Percentiles rank a stretch among this genome's conserved stretches.
Conservation (phyloP, 2,888 invertebrate species). For the Orthonevra nobilis region DNA sequence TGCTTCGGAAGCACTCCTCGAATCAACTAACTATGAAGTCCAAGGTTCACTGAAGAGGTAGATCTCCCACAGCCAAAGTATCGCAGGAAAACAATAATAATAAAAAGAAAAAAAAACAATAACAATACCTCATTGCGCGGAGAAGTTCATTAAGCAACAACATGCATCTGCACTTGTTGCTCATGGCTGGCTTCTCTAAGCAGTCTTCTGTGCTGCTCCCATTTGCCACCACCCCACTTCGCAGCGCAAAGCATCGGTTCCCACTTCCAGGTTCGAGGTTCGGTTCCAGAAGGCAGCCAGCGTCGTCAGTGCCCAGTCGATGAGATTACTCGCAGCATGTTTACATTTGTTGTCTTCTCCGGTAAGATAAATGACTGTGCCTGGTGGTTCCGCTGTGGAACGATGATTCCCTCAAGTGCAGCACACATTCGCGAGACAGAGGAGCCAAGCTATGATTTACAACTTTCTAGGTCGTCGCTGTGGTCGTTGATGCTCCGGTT, state of each 20-base stretch:
- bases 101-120: slow-evolving; percentile 29
- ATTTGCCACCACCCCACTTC: slow-evolving; percentile 7
- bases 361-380: slow-evolving; percentile 62
- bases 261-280: too few relatives aligned
- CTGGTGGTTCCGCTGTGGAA: slow-evolving; percentile 45
- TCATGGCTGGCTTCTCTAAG: slow-evolving; percentile 58
- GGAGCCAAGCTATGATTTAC: slow-evolving; percentile 61
- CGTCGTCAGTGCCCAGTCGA: slow-evolving; percentile 46
- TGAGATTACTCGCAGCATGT: slow-evolving; percentile 69
- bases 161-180: slow-evolving; percentile 70
- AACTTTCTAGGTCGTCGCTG: slow-evolving; percentile 47
- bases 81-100: too few relatives aligned
- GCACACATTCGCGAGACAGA: too few relatives aligned
- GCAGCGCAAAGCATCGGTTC: slow-evolving; percentile 7
- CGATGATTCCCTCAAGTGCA: slow-evolving; percentile 1
- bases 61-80: too few relatives aligned
- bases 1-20: too few relatives aligned
- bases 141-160: slow-evolving; percentile 69
- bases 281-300: not conserved
- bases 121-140: slow-evolving; percentile 65
- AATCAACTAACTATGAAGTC: too few relatives aligned
- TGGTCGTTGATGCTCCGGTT: slow-evolving; percentile 53
- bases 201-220: slow-evolving; percentile 17
- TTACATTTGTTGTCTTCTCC: slow-evolving; percentile 66
- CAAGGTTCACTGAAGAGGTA: too few relatives aligned